A percentile compares a stretch with the other conserved stretches of the same genome.
phyloP scores from a whole-genome alignment of 2,797 vertebrate species.

The Thaleichthys pacificus region DNA sequence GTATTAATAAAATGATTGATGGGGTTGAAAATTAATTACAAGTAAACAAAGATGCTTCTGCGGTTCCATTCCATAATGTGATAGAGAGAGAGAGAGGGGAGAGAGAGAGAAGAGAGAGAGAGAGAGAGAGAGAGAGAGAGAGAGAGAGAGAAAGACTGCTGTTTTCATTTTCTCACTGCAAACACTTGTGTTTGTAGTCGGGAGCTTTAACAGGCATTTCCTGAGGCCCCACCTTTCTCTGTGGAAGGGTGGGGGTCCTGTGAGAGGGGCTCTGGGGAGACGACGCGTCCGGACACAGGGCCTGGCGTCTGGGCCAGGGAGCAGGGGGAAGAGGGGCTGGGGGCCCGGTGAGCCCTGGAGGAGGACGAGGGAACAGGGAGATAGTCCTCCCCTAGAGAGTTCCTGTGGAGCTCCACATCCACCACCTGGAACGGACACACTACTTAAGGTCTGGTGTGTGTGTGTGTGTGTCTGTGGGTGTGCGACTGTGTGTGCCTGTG shows the following conservation, averaged over 20 bases:
- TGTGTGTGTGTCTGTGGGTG: background rate
- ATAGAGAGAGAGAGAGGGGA: no score
- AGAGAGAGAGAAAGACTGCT: no score
- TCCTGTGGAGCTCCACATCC: constrained; percentile 93
- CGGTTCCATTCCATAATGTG: background rate
- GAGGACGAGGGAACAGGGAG: constrained; percentile 67
- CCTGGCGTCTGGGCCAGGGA: constrained; percentile 53
- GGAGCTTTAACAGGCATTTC: background rate
- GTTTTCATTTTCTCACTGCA: no score
- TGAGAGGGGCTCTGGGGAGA: constrained; percentile 77
- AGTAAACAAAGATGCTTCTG: background rate
- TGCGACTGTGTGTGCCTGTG: no score
- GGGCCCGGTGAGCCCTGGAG: constrained; percentile 61
- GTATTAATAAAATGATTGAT: background rate
- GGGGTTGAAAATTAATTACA: background rate
- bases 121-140: background rate
- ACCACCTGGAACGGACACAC: constrained; percentile 80
- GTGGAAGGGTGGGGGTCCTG: constrained; percentile 67
- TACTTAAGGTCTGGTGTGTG: background rate
- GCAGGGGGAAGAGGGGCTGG: constrained; percentile 75
- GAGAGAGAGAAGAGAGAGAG: no score
- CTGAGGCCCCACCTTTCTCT: constrained; percentile 84
- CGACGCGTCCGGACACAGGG: constrained; percentile 71
- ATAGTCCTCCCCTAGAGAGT: constrained; percentile 88
- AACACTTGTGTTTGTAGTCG: no score